These are phyloP conservation scores for Ectropis grisescens DNA, from an alignment of 1,140 invertebrate species.

Conservation along the genomic window DNA sequence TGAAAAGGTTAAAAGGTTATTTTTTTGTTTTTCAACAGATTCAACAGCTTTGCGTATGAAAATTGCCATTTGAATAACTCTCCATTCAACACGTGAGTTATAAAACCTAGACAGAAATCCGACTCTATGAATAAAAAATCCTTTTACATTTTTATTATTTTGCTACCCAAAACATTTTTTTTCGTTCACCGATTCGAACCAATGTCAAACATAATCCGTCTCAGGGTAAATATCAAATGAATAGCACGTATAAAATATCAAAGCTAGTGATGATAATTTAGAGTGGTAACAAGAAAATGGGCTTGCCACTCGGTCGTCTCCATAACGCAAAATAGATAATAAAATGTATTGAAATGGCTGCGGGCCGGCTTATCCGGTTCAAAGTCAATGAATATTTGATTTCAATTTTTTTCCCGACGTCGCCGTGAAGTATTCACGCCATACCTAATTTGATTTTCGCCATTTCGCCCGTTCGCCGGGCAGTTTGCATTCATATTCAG, in stretches of 20 bases:
- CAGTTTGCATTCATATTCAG: constrained; percentile 69
- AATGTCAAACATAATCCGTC: no score
- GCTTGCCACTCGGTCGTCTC: constrained; percentile 12
- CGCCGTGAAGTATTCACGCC: constrained; percentile 68
- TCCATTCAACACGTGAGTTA: constrained; percentile 47
- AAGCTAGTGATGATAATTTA: no score
- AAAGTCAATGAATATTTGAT: constrained; percentile 70
- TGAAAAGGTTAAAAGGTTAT: constrained; percentile 51
- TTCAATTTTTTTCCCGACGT: constrained; percentile 69
- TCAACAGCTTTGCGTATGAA: constrained; percentile 53
- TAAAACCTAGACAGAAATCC: no score
- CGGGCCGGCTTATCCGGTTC: constrained; percentile 66
- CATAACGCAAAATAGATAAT: constrained; percentile 63
- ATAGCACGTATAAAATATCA: no score
- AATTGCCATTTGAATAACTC: constrained; percentile 48
- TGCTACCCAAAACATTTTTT: no score
- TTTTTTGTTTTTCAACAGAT: constrained; percentile 47
- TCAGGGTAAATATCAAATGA: no score
- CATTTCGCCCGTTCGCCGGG: constrained; percentile 56
- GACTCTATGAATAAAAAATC: no score
- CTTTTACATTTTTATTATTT: background rate
- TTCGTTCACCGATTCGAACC: no score
- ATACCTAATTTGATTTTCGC: constrained; percentile 70
- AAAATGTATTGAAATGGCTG: constrained; percentile 69
- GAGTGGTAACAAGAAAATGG: background rate